Base-by-base conservation (phyloP, 2,888 invertebrate species). In the Zaprionus obscuricornis region DNA sequence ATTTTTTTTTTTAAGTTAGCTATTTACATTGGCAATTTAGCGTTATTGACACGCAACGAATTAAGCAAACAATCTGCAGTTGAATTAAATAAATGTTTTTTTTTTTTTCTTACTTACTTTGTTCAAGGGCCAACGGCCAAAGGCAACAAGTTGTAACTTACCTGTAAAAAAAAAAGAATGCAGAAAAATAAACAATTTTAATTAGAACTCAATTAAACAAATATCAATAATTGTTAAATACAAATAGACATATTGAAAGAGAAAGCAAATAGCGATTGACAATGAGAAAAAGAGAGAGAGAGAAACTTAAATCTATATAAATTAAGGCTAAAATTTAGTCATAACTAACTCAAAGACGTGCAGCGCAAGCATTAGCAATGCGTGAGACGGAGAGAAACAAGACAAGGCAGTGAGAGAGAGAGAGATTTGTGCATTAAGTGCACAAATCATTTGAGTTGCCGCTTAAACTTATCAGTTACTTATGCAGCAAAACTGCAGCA, bases 61-160 rank as follows among this genome's bases (percentile, higher is more conserved):
- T 22, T 22, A 22, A 5, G 22, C 22, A 5, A 22, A 22, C 22
- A 22, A 22, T 22, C 4, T 22, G 22, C 22, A n/a, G n/a, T n/a
- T 22, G 7, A 22, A 8, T n/a, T 11, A 27, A 7, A 14, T 13
- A 40, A 42, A n/a, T 7, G 27, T 27, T 26, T 16, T 13, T 39
- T 22, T 22, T 24, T 39, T 43, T 16, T 16, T 8, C 20, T 31
- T 27, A 8, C 5, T 13, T 29, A 14, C 1, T 17, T 24, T 11
- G 8, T n/a, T 2, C 18, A 5, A 26, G 17, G 2, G 8, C 2
- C 18, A 16, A 73, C 69, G 13, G 45, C 31, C 27, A 33, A 52
- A 33, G 55, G 27, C 63, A 56, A 56, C 26, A 50, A 56, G 33
- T 40, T 29, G 22, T 3, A 43, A 81, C 79, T 85, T 81, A 85